A percentile compares a stretch with the other conserved stretches of the same genome.
Evolutionary conservation across 2,113 vertebrate species (phyloP).

Genomic region (Centropristis striata): DNA sequence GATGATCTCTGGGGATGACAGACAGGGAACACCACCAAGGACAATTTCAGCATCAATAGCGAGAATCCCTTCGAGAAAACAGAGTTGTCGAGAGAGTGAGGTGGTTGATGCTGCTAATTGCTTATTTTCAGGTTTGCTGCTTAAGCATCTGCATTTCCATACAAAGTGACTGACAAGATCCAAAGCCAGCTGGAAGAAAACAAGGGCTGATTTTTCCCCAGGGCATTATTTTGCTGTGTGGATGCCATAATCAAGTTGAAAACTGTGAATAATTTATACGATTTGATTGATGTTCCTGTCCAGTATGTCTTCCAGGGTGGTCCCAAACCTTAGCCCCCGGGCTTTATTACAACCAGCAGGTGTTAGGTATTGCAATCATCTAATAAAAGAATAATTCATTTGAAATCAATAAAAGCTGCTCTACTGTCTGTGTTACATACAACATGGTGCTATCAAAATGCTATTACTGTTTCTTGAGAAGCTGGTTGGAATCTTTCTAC

Average conservation of each 20-base stretch:
- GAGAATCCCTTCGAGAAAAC: slow-evolving; percentile 43
- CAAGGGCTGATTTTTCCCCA: slow-evolving; percentile 28
- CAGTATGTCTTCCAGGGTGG: slow-evolving; percentile 17
- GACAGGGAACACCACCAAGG: slow-evolving; percentile 68
- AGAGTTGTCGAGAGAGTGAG: slow-evolving; percentile 35
- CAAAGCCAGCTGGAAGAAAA: slow-evolving; percentile 43
- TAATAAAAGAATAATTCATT: slow-evolving; percentile 37
- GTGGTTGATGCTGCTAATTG: slow-evolving; percentile 71
- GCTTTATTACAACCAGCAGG: slow-evolving; percentile 40
- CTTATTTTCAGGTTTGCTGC: slow-evolving; percentile 74
- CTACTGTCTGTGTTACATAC: slow-evolving; percentile 1
- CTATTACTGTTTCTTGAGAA: slow-evolving; percentile 1
- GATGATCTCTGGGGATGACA: slow-evolving; percentile 47
- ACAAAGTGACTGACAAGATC: slow-evolving; percentile 57
- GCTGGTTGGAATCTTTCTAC: slow-evolving; percentile 1
- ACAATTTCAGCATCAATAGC: slow-evolving; percentile 64
- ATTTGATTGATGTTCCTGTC: slow-evolving; percentile 57
- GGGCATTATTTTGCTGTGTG: slow-evolving; percentile 13
- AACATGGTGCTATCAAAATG: not conserved
- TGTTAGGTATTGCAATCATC: slow-evolving; percentile 44
- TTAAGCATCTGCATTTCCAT: slow-evolving; percentile 65
- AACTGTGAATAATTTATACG: slow-evolving; percentile 53
- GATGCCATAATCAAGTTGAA: slow-evolving; percentile 43
- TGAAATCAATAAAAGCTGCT: slow-evolving; percentile 45
- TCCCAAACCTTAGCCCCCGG: slow-evolving; percentile 17